Conservation (phyloP, 2,888 invertebrate genomes). For the Taenaris catops region DNA sequence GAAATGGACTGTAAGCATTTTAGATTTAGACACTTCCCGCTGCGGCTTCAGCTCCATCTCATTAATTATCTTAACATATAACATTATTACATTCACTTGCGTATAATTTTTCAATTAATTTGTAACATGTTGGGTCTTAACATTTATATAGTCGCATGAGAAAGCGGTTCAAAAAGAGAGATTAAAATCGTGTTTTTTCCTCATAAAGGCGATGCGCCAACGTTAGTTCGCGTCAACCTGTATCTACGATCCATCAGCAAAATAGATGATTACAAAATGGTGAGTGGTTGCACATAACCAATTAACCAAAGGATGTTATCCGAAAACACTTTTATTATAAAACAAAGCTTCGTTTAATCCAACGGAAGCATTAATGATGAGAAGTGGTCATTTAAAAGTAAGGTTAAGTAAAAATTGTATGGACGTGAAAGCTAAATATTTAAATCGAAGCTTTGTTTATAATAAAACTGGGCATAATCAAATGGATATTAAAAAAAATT, state of each 20-base stretch:
- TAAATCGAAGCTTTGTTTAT: constrained; percentile 49
- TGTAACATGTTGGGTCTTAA: constrained; percentile 9
- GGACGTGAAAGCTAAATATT: too few relatives aligned
- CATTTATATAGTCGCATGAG: constrained; percentile 9
- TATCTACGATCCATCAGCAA: constrained; percentile 98
- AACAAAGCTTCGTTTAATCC: constrained; percentile 39
- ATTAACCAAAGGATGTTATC: constrained; percentile 32
- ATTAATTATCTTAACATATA: constrained; percentile 42
- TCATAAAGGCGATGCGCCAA: constrained; percentile 88
- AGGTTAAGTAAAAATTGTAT: too few relatives aligned
- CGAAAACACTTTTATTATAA: constrained; percentile 58
- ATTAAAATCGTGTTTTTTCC: constrained; percentile 46
- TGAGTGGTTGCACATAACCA: constrained; percentile 83
- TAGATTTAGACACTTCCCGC: constrained; percentile 4
- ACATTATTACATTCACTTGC: constrained; percentile 38
- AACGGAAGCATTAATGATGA: not conserved
- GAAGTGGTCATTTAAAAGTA: too few relatives aligned
- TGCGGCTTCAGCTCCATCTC: constrained; percentile 34
- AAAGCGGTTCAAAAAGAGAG: constrained; percentile 21
- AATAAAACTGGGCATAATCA: constrained; percentile 52
- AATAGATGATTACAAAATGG: constrained; percentile 99
- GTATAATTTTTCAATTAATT: constrained; percentile 16
- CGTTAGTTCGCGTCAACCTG: constrained; percentile 95
- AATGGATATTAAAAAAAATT: constrained; percentile 56
- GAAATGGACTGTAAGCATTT: constrained; percentile 34